Evolutionary conservation across 2,113 vertebrate genomes (phyloP), one percentile per base, ranked within the genome.

Genomic region (Rhinolophus sinicus): DNA sequence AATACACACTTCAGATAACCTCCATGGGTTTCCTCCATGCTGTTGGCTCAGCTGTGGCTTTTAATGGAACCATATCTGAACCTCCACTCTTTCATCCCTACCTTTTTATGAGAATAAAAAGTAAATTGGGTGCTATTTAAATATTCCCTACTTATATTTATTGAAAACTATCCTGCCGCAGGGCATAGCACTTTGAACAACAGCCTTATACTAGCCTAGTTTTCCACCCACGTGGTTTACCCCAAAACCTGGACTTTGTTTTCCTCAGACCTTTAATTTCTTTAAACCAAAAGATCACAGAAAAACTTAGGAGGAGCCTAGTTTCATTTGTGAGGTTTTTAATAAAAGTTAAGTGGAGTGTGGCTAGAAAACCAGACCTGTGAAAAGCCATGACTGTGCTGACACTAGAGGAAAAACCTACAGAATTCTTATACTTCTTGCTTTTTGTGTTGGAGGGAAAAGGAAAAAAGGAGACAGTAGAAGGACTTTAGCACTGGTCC

Each of bases 21-120:
- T 95, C 95, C 56, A 21, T 97, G 92, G 81, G 9, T 77, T 95
- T 92, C 70, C 75, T 95, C 52, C 16, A 5, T 82, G 93, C 93
- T 97, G 0, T 58, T 52, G 77, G 72, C 97, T 96, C 97, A 98
- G 87, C 62, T 84, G 33, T 92, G 92, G 54, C 75, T 97, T 98
- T 98, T 98, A 91, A 60, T 96, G 76, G 95, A 62, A 44, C 93
- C 97, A 92, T 96, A 97, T 97, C 97, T 97, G 30, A 33, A 75
- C 95, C 90, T 92, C 58, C 22, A 11, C 73, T 90, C 97, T 97
- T 98, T 98, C 83, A 95, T 95, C 96, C 93, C 90, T 94, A 81
- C 67, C 94, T 98, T 97, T 97, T 98, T 97, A 96, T 97, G 90
- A 90, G 88, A 96, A 77, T 88, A 72, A 90, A 95, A 94, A 96